phyloP scores from a whole-genome alignment of 2,113 vertebrate species.

The Mustelus asterias region DNA sequence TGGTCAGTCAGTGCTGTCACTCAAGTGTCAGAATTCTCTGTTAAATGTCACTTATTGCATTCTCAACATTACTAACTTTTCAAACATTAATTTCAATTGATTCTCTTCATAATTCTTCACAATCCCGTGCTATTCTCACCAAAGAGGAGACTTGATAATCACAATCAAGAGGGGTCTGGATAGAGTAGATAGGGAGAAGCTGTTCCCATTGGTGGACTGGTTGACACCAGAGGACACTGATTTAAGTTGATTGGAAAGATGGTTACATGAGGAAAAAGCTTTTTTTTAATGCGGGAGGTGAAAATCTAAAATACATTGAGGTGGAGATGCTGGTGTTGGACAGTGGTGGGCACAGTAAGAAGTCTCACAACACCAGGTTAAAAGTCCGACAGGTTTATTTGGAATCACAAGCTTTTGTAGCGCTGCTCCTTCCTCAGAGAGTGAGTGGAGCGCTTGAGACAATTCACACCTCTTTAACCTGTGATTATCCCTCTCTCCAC shows the following conservation, averaged over 20 bases:
- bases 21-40: neutral
- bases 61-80: neutral
- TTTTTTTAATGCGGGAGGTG: neutral
- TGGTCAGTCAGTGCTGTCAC: neutral
- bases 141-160: neutral
- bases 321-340: too few species aligned
- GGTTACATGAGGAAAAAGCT: neutral
- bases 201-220: neutral
- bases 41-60: neutral
- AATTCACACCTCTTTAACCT: too few species aligned
- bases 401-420: too few species aligned
- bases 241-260: neutral
- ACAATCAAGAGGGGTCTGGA: neutral
- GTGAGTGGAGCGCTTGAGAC: too few species aligned
- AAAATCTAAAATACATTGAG: neutral
- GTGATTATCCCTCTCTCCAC: too few species aligned
- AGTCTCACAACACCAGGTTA: too few species aligned
- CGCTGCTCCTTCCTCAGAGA: too few species aligned
- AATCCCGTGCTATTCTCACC: neutral
- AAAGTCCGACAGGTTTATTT: too few species aligned
- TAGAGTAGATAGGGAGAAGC: neutral
- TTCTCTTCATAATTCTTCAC: neutral
- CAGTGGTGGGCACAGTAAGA: too few species aligned
- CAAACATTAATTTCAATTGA: neutral
- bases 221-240: neutral